Conservation (phyloP, 2,797 vertebrate species). For the Pelodytes ibericus region DNA sequence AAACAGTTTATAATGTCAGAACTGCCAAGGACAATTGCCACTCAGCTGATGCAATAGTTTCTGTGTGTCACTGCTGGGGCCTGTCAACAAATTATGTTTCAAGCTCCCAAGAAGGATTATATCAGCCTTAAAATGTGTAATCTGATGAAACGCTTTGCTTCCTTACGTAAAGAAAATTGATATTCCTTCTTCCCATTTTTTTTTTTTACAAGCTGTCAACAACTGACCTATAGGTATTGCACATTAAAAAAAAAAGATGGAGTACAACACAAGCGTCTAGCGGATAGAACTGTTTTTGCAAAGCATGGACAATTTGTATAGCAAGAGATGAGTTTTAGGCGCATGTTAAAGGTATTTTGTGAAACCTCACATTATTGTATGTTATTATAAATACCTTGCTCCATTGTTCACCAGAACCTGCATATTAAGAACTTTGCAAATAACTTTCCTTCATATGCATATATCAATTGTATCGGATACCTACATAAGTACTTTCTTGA, state of each 20-base stretch:
- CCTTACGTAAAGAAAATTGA: constrained; percentile 43
- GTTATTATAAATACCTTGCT: too few species aligned
- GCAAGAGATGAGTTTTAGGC: too few species aligned
- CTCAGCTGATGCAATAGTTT: constrained; percentile 55
- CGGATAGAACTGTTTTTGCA: too few species aligned
- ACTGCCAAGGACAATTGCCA: constrained; percentile 58
- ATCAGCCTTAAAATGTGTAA: constrained; percentile 46
- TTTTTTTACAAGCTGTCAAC: constrained; percentile 2
- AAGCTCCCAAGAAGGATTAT: constrained; percentile 61
- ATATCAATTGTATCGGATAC: too few species aligned
- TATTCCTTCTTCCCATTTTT: constrained; percentile 52
- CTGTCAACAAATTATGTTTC: constrained; percentile 61
- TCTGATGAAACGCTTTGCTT: constrained; percentile 58
- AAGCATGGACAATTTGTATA: too few species aligned
- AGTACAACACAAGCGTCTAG: too few species aligned
- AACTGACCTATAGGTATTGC: background rate
- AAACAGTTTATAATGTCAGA: constrained; percentile 59
- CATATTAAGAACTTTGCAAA: too few species aligned
- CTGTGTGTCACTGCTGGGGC: constrained; percentile 14
- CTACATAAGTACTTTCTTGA: too few species aligned
- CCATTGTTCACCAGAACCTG: too few species aligned
- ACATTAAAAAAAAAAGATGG: background rate
- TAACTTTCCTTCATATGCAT: too few species aligned
- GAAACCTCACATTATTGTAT: too few species aligned
- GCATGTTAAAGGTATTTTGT: too few species aligned